Conservation (phyloP, 2,888 invertebrate species). For the Nipponacmea schrenckii region DNA sequence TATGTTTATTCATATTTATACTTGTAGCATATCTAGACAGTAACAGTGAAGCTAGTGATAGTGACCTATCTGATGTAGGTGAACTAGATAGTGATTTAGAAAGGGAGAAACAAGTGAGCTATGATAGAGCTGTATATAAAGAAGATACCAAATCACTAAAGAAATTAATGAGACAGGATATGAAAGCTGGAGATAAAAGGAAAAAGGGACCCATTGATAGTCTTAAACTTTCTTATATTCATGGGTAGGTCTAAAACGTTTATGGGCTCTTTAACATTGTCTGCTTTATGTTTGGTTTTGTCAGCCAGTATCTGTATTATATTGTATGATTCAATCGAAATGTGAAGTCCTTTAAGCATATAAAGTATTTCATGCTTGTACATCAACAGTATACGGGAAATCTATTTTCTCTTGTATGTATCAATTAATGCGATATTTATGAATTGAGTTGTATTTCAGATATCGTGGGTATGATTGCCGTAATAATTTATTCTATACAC, state of each 20-base stretch:
- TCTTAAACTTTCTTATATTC: constrained; percentile 64
- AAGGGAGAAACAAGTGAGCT: constrained; percentile 64
- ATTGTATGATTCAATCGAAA: not conserved
- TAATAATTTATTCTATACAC: constrained; percentile 68
- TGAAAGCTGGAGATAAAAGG: constrained; percentile 61
- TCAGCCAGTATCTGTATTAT: not conserved
- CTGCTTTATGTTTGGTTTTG: not conserved
- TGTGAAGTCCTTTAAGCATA: too few relatives aligned
- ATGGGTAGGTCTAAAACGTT: constrained; percentile 56
- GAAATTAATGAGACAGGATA: constrained; percentile 54
- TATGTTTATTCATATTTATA: too few relatives aligned
- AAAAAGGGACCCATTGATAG: constrained; percentile 62
- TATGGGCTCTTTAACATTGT: not conserved
- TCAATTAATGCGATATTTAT: not conserved
- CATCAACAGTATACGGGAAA: too few relatives aligned
- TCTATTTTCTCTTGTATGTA: too few relatives aligned
- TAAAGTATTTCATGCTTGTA: too few relatives aligned
- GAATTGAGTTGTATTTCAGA: constrained; percentile 44
- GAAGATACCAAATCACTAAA: constrained; percentile 61
- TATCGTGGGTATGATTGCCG: constrained; percentile 70
- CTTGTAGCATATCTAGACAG: constrained; percentile 64
- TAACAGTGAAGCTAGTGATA: constrained; percentile 67
- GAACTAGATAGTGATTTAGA: constrained; percentile 67
- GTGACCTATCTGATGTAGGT: constrained; percentile 66
- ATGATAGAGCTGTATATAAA: constrained; percentile 60